Conservation (phyloP, 1,140 invertebrate species). For the Ceratoteleas bidentatus region DNA sequence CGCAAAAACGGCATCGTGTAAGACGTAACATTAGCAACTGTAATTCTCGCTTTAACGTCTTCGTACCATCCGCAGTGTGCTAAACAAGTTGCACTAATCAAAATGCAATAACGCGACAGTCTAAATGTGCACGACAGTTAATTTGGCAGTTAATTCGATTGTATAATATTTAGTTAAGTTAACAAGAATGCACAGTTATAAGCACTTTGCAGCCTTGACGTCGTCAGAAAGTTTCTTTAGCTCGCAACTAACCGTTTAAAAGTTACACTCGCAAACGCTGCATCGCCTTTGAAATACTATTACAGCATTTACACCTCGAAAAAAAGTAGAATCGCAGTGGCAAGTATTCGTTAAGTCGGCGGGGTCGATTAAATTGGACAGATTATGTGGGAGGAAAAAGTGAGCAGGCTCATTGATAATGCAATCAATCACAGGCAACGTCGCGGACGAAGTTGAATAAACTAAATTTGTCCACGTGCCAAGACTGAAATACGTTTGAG, state of each 20-base stretch:
- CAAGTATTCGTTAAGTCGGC: neutral
- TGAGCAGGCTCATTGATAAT: conserved; percentile 28
- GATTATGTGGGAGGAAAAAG: conserved; percentile 18
- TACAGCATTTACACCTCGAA: too few species aligned
- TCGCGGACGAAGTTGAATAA: conserved; percentile 50
- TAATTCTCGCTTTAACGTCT: too few species aligned
- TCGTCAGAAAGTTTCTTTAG: too few species aligned
- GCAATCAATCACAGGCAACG: conserved; percentile 42
- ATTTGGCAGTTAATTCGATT: too few species aligned
- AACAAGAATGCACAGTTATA: too few species aligned
- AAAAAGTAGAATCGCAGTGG: neutral
- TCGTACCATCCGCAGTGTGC: too few species aligned
- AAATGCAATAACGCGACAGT: too few species aligned
- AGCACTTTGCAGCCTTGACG: too few species aligned
- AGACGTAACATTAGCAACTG: too few species aligned
- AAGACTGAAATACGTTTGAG: conserved; percentile 50
- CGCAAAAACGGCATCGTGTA: neutral
- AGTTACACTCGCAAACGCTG: neutral
- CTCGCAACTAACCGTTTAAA: neutral
- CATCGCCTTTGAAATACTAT: conserved; percentile 6
- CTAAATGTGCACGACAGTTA: too few species aligned
- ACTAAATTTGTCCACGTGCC: conserved; percentile 55
- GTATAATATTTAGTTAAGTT: too few species aligned
- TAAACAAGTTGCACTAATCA: too few species aligned
- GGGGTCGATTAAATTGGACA: neutral